Percentiles rank a stretch among this genome's conserved stretches.
Evolutionary conservation across 2,797 vertebrate species (phyloP).

Genomic region (Poeciliopsis infans): DNA sequence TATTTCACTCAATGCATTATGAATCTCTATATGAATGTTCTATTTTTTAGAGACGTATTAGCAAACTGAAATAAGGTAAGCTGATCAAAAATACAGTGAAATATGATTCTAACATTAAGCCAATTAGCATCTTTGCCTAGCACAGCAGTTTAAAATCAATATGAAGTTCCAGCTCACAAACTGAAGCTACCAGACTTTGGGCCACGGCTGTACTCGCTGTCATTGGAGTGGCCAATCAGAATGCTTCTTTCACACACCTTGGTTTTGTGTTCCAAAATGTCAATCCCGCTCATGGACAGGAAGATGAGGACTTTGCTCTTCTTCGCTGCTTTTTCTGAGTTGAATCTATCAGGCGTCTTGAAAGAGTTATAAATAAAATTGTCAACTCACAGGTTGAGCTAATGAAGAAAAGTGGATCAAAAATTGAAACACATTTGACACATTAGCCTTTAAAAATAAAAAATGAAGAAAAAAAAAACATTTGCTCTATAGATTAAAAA

Average conservation of each 20-base stretch:
- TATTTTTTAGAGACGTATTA: not conserved
- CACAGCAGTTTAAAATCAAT: not conserved
- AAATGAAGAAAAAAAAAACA: not conserved
- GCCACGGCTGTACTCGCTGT: not conserved
- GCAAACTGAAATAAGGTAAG: not conserved
- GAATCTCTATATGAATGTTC: too few species aligned
- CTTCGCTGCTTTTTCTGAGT: conserved; percentile 63
- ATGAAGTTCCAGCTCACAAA: not conserved
- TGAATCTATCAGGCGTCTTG: conserved; percentile 57
- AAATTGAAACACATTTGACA: not conserved
- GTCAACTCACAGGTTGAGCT: not conserved
- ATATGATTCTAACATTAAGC: not conserved
- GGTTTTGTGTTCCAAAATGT: conserved; percentile 81
- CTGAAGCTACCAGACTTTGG: not conserved
- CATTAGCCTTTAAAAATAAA: too few species aligned
- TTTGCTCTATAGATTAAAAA: not conserved
- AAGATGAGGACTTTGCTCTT: conserved; percentile 78
- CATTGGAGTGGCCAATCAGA: not conserved
- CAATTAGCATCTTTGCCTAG: not conserved
- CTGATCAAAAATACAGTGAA: conserved; percentile 1
- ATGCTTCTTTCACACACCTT: conserved; percentile 61
- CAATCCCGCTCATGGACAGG: conserved; percentile 72
- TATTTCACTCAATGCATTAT: too few species aligned
- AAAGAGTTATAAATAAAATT: not conserved
- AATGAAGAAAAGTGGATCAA: not conserved